Evolutionary conservation across 1,140 invertebrate genomes (phyloP), one percentile per base, ranked within the genome.

Genomic region (Ptiloglossa arizonensis): DNA sequence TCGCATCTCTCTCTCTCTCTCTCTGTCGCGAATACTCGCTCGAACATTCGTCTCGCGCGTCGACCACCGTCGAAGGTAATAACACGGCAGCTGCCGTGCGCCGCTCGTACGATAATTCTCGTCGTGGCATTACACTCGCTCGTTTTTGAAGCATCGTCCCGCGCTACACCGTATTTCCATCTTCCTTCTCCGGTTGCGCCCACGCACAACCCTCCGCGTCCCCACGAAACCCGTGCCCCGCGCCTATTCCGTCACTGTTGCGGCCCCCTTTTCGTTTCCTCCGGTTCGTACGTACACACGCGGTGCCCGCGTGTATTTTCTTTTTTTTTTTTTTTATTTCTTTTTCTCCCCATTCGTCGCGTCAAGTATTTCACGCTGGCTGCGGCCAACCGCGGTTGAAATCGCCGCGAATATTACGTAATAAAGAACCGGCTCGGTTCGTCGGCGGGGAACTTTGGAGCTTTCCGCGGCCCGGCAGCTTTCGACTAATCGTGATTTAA

Each of bases 21-120:
- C 9, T 11, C 35, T 13, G 48, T n/a, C 54, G 5, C 41, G 5
- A 15, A 9, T 29, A 9, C 71, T 50, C 54, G 56, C 13, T 66
- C 17, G 22, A 81, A 80, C 80, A 69, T 82, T 80, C 78, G 56
- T 54, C 70, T 71, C 69, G 68, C 29, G 68, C 54, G 68, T 59
- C 35, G 35, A 72, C 75, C 35, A 41, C 29, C 75, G 52, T 79
- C 79, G 75, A 79, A 82, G 48, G 80, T 75, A 74, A 80, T 82
- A 82, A 80, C 78, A 66, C 78, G 70, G 57, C 79, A 75, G 80
- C 70, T 80, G 70, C 57, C n/a, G 22, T 62, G 63, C 24, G 60
- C 38, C 56, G 80, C 46, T 38, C 70, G 77, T 78, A 78, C 81
- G 78, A 83, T 83, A 81, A 83, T 83, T 81, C 78, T 67, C 48